These are phyloP conservation scores for Drosophila kuntzei DNA, from an alignment of 2,888 invertebrate genomes.

Conservation along the genomic window DNA sequence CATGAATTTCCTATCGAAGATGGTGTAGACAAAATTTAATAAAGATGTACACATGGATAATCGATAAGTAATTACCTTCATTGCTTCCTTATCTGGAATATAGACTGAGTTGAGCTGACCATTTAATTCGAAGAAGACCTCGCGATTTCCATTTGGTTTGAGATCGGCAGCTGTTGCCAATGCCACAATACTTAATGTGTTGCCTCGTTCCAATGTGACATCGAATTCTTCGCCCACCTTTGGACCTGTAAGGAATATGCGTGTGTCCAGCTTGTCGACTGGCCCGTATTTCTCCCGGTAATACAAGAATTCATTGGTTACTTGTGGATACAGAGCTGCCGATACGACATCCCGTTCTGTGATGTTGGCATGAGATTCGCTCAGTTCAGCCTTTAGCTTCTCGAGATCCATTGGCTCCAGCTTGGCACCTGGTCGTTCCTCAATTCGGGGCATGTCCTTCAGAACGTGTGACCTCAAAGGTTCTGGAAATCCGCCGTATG, in stretches of 20 bases:
- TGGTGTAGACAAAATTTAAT: neutral
- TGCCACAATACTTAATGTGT: slow-evolving; percentile 97
- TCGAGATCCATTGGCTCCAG: slow-evolving; percentile 94
- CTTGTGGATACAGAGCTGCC: slow-evolving; percentile 97
- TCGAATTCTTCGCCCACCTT: slow-evolving; percentile 94
- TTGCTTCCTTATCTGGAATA: slow-evolving; percentile 95
- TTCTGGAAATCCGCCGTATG: slow-evolving; percentile 98
- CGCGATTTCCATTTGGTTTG: slow-evolving; percentile 95
- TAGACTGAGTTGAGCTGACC: slow-evolving; percentile 98
- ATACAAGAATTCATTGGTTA: slow-evolving; percentile 94
- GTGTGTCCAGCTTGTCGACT: slow-evolving; percentile 97
- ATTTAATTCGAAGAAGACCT: slow-evolving; percentile 99
- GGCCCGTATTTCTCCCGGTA: slow-evolving; percentile 96
- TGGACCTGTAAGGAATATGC: slow-evolving; percentile 97
- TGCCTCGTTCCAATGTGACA: slow-evolving; percentile 97
- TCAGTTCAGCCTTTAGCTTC: slow-evolving; percentile 90
- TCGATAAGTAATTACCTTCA: slow-evolving; percentile 68
- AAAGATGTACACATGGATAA: neutral
- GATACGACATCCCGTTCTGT: slow-evolving; percentile 97
- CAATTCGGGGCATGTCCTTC: slow-evolving; percentile 93
- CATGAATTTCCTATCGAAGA: slow-evolving; percentile 91
- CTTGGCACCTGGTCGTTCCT: slow-evolving; percentile 95
- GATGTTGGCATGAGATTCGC: slow-evolving; percentile 89
- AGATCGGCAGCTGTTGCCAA: slow-evolving; percentile 97
- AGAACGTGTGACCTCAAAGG: slow-evolving; percentile 93